Conservation (phyloP, 2,888 invertebrate species). For the Opisthograptis luteolata region DNA sequence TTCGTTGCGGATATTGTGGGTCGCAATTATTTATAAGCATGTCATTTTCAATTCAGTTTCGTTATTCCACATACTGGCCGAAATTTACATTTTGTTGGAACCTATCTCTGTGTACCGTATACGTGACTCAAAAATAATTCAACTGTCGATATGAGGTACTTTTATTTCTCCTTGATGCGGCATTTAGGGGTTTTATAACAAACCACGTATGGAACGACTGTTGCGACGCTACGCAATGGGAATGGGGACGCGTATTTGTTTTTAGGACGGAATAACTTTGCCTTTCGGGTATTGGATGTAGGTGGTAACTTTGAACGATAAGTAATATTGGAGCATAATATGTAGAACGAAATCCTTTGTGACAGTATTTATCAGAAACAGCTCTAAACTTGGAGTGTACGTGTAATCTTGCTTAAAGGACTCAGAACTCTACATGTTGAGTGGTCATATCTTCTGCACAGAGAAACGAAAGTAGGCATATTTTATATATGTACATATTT, state of each 20-base stretch:
- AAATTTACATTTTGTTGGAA: slow-evolving; percentile 3
- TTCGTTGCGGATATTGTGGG: slow-evolving; percentile 14
- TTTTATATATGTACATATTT: no score
- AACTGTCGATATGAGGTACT: slow-evolving; percentile 43
- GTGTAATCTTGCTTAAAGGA: neutral
- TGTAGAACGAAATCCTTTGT: neutral
- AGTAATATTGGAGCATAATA: slow-evolving; percentile 6
- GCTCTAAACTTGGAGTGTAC: neutral
- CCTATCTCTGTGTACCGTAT: slow-evolving; percentile 26
- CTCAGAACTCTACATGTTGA: no score
- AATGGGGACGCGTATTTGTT: slow-evolving; percentile 49
- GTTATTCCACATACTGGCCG: slow-evolving; percentile 12
- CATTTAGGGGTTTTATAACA: slow-evolving; percentile 63
- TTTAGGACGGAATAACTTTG: slow-evolving; percentile 47
- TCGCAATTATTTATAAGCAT: slow-evolving; percentile 14
- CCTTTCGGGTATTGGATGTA: slow-evolving; percentile 40
- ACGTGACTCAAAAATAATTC: slow-evolving; percentile 52
- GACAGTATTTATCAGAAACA: neutral
- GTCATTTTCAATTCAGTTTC: slow-evolving; percentile 8
- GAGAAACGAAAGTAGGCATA: no score
- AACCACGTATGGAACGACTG: slow-evolving; percentile 52
- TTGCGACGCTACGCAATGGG: slow-evolving; percentile 37
- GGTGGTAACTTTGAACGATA: slow-evolving; percentile 32
- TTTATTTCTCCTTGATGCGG: slow-evolving; percentile 56
- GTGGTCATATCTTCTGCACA: no score